phyloP scores from a whole-genome alignment of 2,113 vertebrate species.

The Cricetomys ansorgei region DNA sequence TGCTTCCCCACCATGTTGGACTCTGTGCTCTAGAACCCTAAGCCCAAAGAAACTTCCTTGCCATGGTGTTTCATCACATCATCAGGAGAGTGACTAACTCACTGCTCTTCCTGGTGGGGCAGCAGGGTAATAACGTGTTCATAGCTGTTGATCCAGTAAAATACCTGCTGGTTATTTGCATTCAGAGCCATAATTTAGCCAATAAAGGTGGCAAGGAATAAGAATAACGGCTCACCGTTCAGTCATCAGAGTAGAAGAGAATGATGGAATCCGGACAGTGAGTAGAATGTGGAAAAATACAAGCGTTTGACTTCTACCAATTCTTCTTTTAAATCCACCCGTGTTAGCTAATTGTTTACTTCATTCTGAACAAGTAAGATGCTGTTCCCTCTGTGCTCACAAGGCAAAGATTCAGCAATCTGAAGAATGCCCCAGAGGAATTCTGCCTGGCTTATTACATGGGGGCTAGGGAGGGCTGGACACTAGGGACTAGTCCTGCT shows the following conservation, averaged over 20 bases:
- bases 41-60: background rate
- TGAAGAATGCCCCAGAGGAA: rapidly evolving
- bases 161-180: background rate
- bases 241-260: background rate
- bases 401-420: rapidly evolving
- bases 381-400: background rate
- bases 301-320: background rate
- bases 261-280: background rate
- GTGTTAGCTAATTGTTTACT: background rate
- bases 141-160: background rate
- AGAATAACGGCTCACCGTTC: background rate
- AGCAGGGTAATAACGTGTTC: background rate
- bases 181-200: background rate
- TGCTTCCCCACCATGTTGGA: background rate
- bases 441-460: rapidly evolving
- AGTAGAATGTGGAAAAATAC: background rate
- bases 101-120: background rate
- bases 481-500: rapidly evolving
- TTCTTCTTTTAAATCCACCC: background rate
- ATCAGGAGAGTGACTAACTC: background rate
- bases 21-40: background rate
- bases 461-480: rapidly evolving
- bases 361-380: background rate
- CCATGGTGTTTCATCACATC: rapidly evolving
- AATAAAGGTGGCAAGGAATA: background rate